phyloP scores from a whole-genome alignment of 92 coral and sea anemone species.

The Montipora capitata region DNA sequence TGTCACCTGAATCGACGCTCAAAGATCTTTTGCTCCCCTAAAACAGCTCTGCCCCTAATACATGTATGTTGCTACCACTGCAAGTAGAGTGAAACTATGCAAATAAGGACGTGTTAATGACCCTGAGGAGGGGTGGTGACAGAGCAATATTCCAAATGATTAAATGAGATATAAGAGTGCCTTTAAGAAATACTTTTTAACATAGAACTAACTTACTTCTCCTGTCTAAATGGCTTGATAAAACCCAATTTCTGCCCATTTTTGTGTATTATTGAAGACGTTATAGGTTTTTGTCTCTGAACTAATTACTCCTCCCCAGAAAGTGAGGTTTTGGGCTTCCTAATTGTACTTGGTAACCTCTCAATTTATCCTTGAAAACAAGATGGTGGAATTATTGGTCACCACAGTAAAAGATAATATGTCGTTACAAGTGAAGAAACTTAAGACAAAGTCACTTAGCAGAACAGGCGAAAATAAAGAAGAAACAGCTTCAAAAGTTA shows the following conservation, averaged over 20 bases:
- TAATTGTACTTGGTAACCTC: slow-evolving; percentile 79
- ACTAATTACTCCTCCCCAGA: slow-evolving; percentile 4
- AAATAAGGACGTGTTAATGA: not conserved
- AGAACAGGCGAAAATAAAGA: slow-evolving; percentile 64
- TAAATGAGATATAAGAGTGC: not conserved
- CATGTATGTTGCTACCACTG: not conserved
- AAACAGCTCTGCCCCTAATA: not conserved
- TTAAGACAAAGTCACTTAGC: slow-evolving; percentile 58
- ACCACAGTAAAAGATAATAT: slow-evolving; percentile 19
- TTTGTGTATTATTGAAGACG: too few species aligned
- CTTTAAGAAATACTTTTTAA: not conserved
- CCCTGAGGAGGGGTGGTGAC: not conserved
- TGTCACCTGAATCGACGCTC: not conserved
- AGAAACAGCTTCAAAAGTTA: slow-evolving; percentile 89
- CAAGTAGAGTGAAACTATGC: not conserved
- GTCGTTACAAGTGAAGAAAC: slow-evolving; percentile 84
- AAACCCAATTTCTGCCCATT: too few species aligned
- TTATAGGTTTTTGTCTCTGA: too few species aligned
- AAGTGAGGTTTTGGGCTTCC: not conserved
- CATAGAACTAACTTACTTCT: too few species aligned
- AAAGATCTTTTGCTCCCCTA: not conserved
- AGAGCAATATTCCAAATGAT: too few species aligned
- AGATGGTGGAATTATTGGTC: slow-evolving; percentile 71
- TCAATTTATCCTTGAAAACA: slow-evolving; percentile 22
- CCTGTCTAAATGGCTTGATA: too few species aligned